Conservation (phyloP, 2,797 vertebrate species). For the Lophius americanus region DNA sequence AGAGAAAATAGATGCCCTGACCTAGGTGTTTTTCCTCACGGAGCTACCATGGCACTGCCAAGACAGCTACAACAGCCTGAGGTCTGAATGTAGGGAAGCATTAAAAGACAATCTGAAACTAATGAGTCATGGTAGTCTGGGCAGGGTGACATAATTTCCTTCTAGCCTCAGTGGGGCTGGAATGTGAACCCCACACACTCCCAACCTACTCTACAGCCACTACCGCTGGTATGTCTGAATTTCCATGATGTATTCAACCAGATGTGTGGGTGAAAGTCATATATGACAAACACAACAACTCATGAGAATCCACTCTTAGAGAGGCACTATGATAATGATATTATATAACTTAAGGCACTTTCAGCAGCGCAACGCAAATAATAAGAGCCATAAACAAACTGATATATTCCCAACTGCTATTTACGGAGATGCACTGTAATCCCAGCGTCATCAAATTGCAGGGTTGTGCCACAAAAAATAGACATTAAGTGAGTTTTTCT, state of each 20-base stretch:
- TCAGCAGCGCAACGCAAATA: slow-evolving; percentile 49
- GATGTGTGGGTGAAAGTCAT: slow-evolving; percentile 19
- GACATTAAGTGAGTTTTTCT: slow-evolving; percentile 53
- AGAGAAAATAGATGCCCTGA: slow-evolving; percentile 32
- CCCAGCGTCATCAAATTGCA: slow-evolving; percentile 61
- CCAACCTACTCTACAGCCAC: slow-evolving; percentile 3
- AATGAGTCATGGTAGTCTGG: slow-evolving; percentile 73
- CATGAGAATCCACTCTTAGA: slow-evolving; percentile 8
- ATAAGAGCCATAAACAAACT: slow-evolving; percentile 33
- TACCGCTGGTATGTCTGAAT: slow-evolving; percentile 28
- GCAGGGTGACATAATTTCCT: slow-evolving; percentile 74
- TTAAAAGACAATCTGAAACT: slow-evolving; percentile 49
- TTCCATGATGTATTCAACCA: not conserved
- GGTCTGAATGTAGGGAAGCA: slow-evolving; percentile 47
- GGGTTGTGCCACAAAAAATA: slow-evolving; percentile 54
- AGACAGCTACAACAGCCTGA: slow-evolving; percentile 26
- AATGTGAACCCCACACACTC: slow-evolving; percentile 55
- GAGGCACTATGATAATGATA: slow-evolving; percentile 16
- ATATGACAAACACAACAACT: slow-evolving; percentile 9
- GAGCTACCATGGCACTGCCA: slow-evolving; percentile 30
- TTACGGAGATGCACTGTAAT: slow-evolving; percentile 55
- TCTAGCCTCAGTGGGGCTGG: slow-evolving; percentile 56
- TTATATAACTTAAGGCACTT: slow-evolving; percentile 42
- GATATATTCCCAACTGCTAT: slow-evolving; percentile 53
- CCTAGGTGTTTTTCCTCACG: slow-evolving; percentile 43